Evolutionary conservation across 2,113 vertebrate genomes (phyloP).

Genomic region (Pachypanchax playfairii): DNA sequence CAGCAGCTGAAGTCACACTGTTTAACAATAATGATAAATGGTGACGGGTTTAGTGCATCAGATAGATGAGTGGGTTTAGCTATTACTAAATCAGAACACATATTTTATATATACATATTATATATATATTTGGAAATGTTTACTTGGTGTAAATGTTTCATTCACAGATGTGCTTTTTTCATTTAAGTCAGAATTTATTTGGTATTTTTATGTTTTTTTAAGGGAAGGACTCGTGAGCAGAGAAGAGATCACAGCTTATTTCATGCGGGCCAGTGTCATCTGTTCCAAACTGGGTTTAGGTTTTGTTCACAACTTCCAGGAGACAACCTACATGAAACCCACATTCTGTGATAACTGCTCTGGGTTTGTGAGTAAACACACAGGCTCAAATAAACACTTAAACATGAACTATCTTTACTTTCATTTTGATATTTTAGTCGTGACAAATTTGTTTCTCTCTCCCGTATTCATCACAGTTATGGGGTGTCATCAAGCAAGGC

Average conservation of each 20-base stretch:
- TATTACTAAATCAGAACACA: conserved; percentile 2
- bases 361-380: conserved; percentile 88
- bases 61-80: neutral
- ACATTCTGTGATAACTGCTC: conserved; percentile 98
- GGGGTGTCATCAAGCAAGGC: conserved; percentile 97
- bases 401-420: neutral
- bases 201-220: conserved; percentile 23
- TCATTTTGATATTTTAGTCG: neutral
- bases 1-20: neutral
- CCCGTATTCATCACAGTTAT: conserved; percentile 81
- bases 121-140: neutral
- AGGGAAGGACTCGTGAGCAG: conserved; percentile 93
- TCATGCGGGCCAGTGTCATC: conserved; percentile 95
- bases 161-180: neutral
- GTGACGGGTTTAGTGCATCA: neutral
- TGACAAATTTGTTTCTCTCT: neutral
- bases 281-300: conserved; percentile 94
- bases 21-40: neutral
- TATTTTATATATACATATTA: too few species aligned
- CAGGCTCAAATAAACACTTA: too few species aligned
- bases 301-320: conserved; percentile 95
- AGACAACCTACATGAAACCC: conserved; percentile 94
- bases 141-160: neutral
- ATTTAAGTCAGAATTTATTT: neutral
- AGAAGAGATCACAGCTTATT: conserved; percentile 95